These are phyloP conservation scores for Hirundo rustica DNA, from an alignment of 2,797 vertebrate species.

Conservation along the genomic window DNA sequence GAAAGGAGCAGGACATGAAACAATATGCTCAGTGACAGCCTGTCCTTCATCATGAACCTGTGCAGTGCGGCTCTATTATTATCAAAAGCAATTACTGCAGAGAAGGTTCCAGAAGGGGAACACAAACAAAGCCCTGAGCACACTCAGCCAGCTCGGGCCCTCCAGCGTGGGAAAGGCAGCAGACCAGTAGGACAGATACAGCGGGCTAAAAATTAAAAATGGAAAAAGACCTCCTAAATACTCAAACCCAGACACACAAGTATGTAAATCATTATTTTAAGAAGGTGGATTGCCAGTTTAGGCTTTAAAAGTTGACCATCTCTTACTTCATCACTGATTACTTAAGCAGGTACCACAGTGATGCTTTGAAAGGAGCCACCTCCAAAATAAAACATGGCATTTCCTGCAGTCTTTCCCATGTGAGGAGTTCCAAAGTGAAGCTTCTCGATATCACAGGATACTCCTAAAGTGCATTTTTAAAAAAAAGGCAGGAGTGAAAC, in stretches of 20 bases:
- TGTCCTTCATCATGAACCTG: not conserved
- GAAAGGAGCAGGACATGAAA: not conserved
- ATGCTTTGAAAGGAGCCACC: not conserved
- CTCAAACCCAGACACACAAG: not conserved
- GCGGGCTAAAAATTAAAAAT: not conserved
- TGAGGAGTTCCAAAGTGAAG: not conserved
- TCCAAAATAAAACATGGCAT: not conserved
- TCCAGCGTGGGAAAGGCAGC: not conserved
- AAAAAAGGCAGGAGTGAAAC: not conserved
- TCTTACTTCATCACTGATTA: not conserved
- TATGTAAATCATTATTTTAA: not conserved
- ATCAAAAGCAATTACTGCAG: not conserved
- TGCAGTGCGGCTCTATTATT: not conserved
- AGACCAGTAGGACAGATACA: not conserved
- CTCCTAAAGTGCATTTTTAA: not conserved
- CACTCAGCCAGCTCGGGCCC: rapidly evolving
- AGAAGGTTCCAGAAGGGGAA: not conserved
- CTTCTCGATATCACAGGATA: rapidly evolving
- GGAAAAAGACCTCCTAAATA: rapidly evolving
- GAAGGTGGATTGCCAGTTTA: not conserved
- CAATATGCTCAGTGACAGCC: not conserved
- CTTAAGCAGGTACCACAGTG: not conserved
- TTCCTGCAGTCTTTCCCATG: not conserved
- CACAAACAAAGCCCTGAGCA: not conserved
- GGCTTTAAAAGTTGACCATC: not conserved